Conservation (phyloP, 1,140 invertebrate species). For the Pteromalus puparum region DNA sequence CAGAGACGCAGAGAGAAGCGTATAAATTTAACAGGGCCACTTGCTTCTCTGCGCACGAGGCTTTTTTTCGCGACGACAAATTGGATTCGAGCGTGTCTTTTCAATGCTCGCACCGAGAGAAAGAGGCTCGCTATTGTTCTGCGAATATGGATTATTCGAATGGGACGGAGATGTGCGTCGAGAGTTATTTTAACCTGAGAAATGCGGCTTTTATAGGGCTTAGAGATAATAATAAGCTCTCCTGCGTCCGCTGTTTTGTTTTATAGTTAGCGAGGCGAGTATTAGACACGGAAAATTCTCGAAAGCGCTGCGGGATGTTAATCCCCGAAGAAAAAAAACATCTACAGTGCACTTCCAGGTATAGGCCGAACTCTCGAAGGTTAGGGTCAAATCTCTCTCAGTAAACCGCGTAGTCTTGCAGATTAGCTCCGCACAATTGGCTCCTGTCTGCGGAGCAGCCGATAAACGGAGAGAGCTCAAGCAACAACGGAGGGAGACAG, state of each 20-base stretch:
- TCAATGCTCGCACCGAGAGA: not conserved
- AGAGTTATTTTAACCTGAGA: not conserved
- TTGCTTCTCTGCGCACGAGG: not conserved
- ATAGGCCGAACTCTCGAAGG: not conserved
- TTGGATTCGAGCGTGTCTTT: not conserved
- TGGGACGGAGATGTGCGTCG: not conserved
- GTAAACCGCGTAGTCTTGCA: not conserved
- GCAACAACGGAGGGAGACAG: not conserved
- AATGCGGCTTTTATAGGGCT: not conserved
- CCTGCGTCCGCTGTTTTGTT: too few species aligned
- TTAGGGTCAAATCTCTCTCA: constrained; percentile 3
- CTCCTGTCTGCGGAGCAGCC: not conserved
- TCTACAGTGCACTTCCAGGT: too few species aligned
- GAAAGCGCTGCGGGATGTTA: not conserved
- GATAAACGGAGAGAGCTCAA: not conserved
- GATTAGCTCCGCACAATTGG: constrained; percentile 3
- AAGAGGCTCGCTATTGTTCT: not conserved
- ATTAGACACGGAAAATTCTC: not conserved
- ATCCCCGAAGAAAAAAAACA: not conserved
- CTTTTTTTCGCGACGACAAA: not conserved
- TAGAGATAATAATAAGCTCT: too few species aligned
- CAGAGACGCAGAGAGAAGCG: not conserved
- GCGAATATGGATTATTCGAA: not conserved
- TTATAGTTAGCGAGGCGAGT: too few species aligned
- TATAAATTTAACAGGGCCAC: constrained; percentile 19